These are phyloP conservation scores for Lamellibrachia satsuma DNA, from an alignment of 2,888 invertebrate species.

Conservation along the genomic window DNA sequence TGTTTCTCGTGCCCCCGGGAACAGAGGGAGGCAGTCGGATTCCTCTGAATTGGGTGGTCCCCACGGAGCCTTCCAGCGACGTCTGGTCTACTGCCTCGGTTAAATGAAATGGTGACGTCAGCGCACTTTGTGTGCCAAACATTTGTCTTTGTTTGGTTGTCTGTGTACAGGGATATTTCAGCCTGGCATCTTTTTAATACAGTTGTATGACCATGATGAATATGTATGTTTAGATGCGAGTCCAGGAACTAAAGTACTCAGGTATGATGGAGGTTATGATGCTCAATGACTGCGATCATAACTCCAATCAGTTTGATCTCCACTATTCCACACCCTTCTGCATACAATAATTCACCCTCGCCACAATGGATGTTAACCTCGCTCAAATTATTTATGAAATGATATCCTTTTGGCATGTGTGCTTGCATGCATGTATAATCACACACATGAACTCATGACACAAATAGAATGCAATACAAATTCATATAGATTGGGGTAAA, in stretches of 20 bases:
- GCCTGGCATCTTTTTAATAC: not conserved
- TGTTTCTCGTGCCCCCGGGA: slow-evolving; percentile 64
- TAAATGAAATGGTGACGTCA: not conserved
- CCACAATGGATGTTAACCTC: too few species aligned
- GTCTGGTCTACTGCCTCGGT: slow-evolving; percentile 57
- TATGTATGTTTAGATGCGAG: not conserved
- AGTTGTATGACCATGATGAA: not conserved
- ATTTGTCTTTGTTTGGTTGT: not conserved
- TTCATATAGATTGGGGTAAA: too few species aligned
- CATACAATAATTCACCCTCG: too few species aligned
- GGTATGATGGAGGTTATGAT: not conserved
- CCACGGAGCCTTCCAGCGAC: slow-evolving; percentile 67
- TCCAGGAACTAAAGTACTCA: not conserved
- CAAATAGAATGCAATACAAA: too few species aligned
- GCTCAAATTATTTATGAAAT: too few species aligned
- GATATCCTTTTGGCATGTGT: too few species aligned
- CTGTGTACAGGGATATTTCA: not conserved
- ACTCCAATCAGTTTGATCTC: too few species aligned
- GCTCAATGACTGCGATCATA: too few species aligned
- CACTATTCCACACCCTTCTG: too few species aligned
- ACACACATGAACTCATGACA: too few species aligned
- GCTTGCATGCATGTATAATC: too few species aligned
- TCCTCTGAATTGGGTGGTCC: slow-evolving; percentile 79
- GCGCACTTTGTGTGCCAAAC: not conserved
- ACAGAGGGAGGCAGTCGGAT: slow-evolving; percentile 71